phyloP scores from a whole-genome alignment of 2,888 invertebrate species.

The Strigamia transsilvanica region DNA sequence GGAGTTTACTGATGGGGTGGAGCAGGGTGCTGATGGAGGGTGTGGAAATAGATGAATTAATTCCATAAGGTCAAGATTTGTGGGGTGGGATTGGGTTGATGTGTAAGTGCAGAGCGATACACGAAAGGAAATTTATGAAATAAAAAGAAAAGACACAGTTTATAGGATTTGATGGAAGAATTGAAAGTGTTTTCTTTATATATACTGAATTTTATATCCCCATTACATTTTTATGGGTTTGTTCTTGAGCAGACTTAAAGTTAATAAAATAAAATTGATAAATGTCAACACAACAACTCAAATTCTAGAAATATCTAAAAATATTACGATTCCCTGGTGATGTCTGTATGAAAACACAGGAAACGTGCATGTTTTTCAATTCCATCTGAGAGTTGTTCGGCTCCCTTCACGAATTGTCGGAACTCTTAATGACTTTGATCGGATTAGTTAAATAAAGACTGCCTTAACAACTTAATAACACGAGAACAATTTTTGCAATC shows the following conservation, averaged over 20 bases:
- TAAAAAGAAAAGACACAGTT: too few relatives aligned
- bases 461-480: slow-evolving; percentile 18
- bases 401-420: not conserved
- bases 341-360: too few relatives aligned
- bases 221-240: not conserved
- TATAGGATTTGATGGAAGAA: not conserved
- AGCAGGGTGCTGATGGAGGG: not conserved
- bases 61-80: slow-evolving; percentile 13
- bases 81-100: not conserved
- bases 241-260: not conserved
- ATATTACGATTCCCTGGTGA: too few relatives aligned
- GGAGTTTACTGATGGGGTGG: slow-evolving; percentile 31
- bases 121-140: too few relatives aligned
- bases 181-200: not conserved
- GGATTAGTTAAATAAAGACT: slow-evolving; percentile 46
- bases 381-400: not conserved
- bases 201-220: not conserved
- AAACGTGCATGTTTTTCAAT: too few relatives aligned
- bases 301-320: too few relatives aligned
- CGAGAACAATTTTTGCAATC: not conserved
- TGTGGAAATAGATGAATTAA: slow-evolving; percentile 37
- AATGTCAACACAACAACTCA: not conserved
- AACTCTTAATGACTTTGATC: not conserved
- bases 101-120: too few relatives aligned
- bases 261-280: not conserved